phyloP scores from a whole-genome alignment of 64 coral and sea anemone species.

The Montipora capricornis region DNA sequence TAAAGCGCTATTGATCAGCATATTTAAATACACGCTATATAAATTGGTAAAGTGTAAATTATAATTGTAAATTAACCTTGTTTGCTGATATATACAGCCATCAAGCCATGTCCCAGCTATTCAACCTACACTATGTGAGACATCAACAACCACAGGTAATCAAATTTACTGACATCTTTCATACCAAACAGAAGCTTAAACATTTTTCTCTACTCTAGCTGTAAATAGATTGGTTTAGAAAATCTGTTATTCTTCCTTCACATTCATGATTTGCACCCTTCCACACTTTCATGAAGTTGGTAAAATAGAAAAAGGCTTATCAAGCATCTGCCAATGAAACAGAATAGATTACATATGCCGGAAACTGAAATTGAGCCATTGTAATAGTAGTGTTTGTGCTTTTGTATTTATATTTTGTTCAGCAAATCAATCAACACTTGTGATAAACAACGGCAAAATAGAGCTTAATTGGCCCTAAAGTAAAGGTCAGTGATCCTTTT shows the following conservation, averaged over 20 bases:
- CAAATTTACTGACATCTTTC: constrained; percentile 7
- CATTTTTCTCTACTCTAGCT: constrained; percentile 3
- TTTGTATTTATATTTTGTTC: too few species aligned
- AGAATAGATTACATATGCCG: too few species aligned
- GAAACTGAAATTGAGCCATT: background rate
- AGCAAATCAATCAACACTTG: background rate
- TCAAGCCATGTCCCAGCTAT: constrained; percentile 1
- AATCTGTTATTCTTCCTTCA: background rate
- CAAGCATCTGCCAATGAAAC: background rate
- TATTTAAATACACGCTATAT: too few species aligned
- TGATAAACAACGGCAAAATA: background rate
- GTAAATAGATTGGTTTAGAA: constrained; percentile 9
- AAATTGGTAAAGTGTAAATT: too few species aligned
- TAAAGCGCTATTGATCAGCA: too few species aligned
- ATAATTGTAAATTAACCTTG: too few species aligned
- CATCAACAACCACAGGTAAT: background rate
- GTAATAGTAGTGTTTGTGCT: background rate
- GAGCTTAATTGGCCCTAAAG: background rate
- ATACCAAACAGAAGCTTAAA: constrained; percentile 8
- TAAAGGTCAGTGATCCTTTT: background rate
- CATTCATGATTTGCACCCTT: background rate
- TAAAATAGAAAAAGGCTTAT: constrained; percentile 1
- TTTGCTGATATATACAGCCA: constrained; percentile 7
- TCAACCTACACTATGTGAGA: background rate
- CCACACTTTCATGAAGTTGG: constrained; percentile 10